Base-by-base conservation (phyloP, 2,888 invertebrate species). In the Drepanosiphum platanoidis region DNA sequence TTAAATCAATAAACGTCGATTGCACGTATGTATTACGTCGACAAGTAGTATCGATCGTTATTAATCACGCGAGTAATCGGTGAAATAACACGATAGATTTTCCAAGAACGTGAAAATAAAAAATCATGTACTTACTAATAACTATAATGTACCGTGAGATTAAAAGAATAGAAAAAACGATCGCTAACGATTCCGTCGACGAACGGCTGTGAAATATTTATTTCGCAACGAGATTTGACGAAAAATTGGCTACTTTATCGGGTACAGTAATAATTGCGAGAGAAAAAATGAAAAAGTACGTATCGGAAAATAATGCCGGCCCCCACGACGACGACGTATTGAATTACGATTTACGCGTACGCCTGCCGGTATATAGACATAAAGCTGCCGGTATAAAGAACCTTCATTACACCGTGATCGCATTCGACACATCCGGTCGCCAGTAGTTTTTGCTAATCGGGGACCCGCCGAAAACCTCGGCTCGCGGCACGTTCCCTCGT, bases 391-490 rank as follows among this genome's bases (percentile, higher is more conserved):
- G 34, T 36, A 58, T 36, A 80, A 70, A 36, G 58, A 70, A 58
- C 80, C 27, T 80, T 70, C 70, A 27, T 80, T 58, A 70, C 52
- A 27, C 18, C 27, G 34, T 11, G 79, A 46, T 66, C 32, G 42
- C 32, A 5, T 80, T 58, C 80, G 34, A 46, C 36, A 36, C 70
- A 58, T 80, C 80, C 80, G 80, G 80, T 61, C 34, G 34, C 9
- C 68, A 79, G 32, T 15, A 75, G 75, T 83, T 46, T 52, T 75
- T 30, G 75, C 52, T 83, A 83, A 75, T 75, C 83, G 75, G 66
- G n/a, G 15, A 36, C 36, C 42, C 71, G 71, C 52, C 72, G 46
- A 83, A 74, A 82, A 83, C 66, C 83, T 68, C 30, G 32, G 8
- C 74, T 27, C 15, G 46, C 66, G 52, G 61, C 61, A 71, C 61